phyloP scores from a whole-genome alignment of 2,888 invertebrate genomes.

The Brachyptera risi region DNA sequence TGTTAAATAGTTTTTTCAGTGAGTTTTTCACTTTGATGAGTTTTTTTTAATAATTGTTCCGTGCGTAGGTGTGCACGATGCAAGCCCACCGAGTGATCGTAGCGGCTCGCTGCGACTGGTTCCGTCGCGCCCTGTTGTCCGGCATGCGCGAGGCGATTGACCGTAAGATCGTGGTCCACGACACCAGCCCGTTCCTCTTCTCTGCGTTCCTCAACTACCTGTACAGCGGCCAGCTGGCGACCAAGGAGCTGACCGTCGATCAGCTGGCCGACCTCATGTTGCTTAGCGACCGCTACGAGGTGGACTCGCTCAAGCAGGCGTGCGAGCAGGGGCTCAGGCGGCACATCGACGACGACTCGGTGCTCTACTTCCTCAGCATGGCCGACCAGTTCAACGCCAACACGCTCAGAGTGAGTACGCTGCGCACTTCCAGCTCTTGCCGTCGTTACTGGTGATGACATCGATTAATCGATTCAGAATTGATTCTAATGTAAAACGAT shows the following conservation, averaged over 20 bases:
- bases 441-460: too few relatives aligned
- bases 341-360: constrained; percentile 59
- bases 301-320: constrained; percentile 58
- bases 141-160: constrained; percentile 69
- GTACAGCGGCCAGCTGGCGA: constrained; percentile 58
- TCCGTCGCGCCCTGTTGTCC: constrained; percentile 60
- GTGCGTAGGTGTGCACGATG: constrained; percentile 46
- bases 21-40: too few relatives aligned
- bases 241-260: constrained; percentile 47
- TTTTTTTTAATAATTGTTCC: too few relatives aligned
- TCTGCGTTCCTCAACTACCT: constrained; percentile 58
- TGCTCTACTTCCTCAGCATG: constrained; percentile 59
- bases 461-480: too few relatives aligned
- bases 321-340: constrained; percentile 59
- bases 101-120: constrained; percentile 66
- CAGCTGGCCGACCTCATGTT: constrained; percentile 61
- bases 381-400: constrained; percentile 63
- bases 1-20: too few relatives aligned
- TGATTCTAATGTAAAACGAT: too few relatives aligned
- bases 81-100: constrained; percentile 62
- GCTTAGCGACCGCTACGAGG: constrained; percentile 58
- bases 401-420: constrained; percentile 51
- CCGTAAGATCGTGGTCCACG: constrained; percentile 63
- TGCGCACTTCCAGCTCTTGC: too few relatives aligned
- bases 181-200: constrained; percentile 60